Conservation (phyloP, 2,888 invertebrate genomes). For the Ectemnius lituratus region DNA sequence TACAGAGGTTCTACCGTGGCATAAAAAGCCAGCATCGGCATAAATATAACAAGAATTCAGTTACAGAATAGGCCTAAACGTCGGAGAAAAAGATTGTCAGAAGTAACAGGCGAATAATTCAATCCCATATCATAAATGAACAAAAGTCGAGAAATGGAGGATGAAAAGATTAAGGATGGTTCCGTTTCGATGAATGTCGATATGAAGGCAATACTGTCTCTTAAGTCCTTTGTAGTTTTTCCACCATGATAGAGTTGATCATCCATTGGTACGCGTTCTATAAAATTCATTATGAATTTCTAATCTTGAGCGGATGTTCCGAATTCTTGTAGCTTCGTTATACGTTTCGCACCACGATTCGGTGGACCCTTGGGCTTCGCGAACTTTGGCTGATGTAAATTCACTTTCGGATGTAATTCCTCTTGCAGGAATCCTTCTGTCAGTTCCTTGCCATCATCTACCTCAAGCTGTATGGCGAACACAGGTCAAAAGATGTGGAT, state of each 20-base stretch:
- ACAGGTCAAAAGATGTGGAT: conserved; percentile 49
- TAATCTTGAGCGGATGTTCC: conserved; percentile 61
- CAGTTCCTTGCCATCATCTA: conserved; percentile 93
- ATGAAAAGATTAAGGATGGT: too few relatives aligned
- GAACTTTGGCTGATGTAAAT: conserved; percentile 93
- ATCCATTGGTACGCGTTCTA: too few relatives aligned
- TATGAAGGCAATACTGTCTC: too few relatives aligned
- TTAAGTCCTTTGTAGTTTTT: too few relatives aligned
- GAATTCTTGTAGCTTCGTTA: conserved; percentile 83
- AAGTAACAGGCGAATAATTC: too few relatives aligned
- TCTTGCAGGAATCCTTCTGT: conserved; percentile 94
- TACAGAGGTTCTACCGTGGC: too few relatives aligned
- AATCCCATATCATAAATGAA: too few relatives aligned
- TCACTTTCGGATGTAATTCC: conserved; percentile 95
- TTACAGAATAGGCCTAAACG: conserved; percentile 68
- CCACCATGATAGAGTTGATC: too few relatives aligned
- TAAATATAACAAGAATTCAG: conserved; percentile 8
- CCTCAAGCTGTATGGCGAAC: conserved; percentile 87
- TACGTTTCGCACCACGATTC: conserved; percentile 92
- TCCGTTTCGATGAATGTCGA: too few relatives aligned
- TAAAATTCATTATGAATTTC: too few relatives aligned
- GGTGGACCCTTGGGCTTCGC: conserved; percentile 98
- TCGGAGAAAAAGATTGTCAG: background rate
- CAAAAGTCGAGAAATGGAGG: too few relatives aligned
- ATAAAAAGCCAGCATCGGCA: too few relatives aligned